Evolutionary conservation across 1,140 invertebrate genomes (phyloP).

Genomic region (Hydropsyche tenuis): DNA sequence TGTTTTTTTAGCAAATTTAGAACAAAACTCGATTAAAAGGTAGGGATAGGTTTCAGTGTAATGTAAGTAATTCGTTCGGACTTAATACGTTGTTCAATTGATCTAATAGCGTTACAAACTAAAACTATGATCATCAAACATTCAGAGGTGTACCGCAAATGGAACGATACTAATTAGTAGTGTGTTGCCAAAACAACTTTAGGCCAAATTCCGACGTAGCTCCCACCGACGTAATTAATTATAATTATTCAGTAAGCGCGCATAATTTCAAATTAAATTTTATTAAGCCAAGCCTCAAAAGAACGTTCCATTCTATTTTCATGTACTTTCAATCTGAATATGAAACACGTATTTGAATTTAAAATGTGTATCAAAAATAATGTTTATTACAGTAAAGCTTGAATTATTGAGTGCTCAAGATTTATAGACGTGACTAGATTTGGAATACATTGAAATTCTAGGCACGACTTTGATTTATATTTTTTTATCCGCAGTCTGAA

Average conservation of each 20-base stretch:
- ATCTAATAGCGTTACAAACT: neutral
- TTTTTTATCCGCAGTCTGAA: too few species aligned
- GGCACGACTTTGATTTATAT: too few species aligned
- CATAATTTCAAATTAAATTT: neutral
- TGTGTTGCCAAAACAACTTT: neutral
- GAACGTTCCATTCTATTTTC: neutral
- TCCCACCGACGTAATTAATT: neutral
- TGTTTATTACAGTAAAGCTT: too few species aligned
- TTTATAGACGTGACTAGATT: too few species aligned
- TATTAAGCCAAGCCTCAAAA: neutral
- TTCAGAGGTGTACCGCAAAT: slow-evolving; percentile 6
- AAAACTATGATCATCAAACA: slow-evolving; percentile 18
- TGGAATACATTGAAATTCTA: too few species aligned
- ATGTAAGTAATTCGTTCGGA: neutral
- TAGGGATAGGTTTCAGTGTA: too few species aligned
- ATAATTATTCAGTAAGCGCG: neutral
- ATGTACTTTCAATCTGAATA: too few species aligned
- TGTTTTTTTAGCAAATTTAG: too few species aligned
- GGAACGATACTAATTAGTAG: neutral
- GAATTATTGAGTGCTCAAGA: too few species aligned
- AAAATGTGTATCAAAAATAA: too few species aligned
- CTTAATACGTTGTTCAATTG: neutral
- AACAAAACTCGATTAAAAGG: too few species aligned
- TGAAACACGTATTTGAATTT: too few species aligned
- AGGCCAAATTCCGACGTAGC: neutral